Evolutionary conservation across 2,888 invertebrate species (phyloP).

Genomic region (Theretra japonica): DNA sequence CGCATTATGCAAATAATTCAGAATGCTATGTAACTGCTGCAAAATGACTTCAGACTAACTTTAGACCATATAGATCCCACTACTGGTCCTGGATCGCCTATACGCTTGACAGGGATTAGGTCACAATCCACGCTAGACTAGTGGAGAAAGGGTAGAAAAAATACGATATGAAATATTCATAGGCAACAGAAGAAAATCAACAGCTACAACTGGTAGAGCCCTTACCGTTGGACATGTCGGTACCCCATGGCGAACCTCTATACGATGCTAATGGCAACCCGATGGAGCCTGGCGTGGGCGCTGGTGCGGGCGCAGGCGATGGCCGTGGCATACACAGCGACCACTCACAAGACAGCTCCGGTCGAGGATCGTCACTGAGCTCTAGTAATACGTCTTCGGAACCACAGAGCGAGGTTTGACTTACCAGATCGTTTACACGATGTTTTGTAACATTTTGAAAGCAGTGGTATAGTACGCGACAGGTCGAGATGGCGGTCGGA

Average conservation of each 20-base stretch:
- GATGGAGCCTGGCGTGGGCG: constrained; percentile 54
- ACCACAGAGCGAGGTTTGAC: constrained; percentile 63
- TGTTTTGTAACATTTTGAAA: neutral
- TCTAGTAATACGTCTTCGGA: constrained; percentile 70
- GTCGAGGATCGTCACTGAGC: constrained; percentile 69
- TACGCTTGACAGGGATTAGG: too few relatives aligned
- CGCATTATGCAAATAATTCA: too few relatives aligned
- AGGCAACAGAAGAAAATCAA: constrained; percentile 46
- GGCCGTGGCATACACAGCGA: constrained; percentile 78
- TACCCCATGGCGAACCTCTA: constrained; percentile 52
- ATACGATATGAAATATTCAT: neutral
- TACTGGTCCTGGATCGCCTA: too few relatives aligned
- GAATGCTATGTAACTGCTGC: too few relatives aligned
- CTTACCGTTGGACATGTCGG: constrained; percentile 39
- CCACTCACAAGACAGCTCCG: constrained; percentile 74
- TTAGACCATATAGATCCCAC: too few relatives aligned
- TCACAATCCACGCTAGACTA: too few relatives aligned
- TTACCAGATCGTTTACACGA: neutral
- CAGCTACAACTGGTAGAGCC: constrained; percentile 36
- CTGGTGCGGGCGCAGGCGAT: constrained; percentile 74
- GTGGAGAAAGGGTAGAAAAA: neutral
- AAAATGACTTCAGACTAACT: too few relatives aligned
- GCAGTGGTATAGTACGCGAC: too few relatives aligned
- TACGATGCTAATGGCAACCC: constrained; percentile 66
- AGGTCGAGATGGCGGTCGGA: too few relatives aligned